Evolutionary conservation across 2,888 invertebrate genomes (phyloP).

Genomic region (Leptura quadrifasciata): DNA sequence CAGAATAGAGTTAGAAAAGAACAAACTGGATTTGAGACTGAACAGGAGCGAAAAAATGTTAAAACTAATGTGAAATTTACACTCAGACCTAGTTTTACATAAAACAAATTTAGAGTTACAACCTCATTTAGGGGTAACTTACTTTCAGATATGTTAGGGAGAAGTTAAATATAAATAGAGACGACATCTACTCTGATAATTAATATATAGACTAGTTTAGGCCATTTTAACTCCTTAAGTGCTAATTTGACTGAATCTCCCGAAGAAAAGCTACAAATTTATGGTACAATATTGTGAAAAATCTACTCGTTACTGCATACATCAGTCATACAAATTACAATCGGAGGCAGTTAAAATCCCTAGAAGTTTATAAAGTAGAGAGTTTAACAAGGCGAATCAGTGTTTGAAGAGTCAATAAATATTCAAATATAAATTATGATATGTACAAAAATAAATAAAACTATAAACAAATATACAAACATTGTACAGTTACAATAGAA

Average conservation of each 20-base stretch:
- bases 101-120: no score
- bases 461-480: conserved; percentile 63
- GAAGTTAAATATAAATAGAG: no score
- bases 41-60: no score
- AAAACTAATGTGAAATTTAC: no score
- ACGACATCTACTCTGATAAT: no score
- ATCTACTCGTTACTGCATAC: conserved; percentile 26
- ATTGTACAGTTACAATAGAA: conserved; percentile 61
- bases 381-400: conserved; percentile 51
- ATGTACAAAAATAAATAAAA: conserved; percentile 66
- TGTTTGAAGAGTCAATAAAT: conserved; percentile 60
- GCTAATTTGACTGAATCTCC: conserved; percentile 16
- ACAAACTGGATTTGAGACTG: no score
- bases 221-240: background rate
- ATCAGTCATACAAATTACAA: conserved; percentile 27
- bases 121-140: no score
- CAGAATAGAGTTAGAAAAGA: no score
- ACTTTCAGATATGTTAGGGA: no score
- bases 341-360: conserved; percentile 23
- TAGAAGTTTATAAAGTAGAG: conserved; percentile 34
- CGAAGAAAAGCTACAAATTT: conserved; percentile 4
- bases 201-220: no score
- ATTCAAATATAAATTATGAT: conserved; percentile 57
- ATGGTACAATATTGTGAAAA: conserved; percentile 25
- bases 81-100: no score